phyloP scores from a whole-genome alignment of 2,797 vertebrate genomes.

The Alcedo quadribrachys region DNA sequence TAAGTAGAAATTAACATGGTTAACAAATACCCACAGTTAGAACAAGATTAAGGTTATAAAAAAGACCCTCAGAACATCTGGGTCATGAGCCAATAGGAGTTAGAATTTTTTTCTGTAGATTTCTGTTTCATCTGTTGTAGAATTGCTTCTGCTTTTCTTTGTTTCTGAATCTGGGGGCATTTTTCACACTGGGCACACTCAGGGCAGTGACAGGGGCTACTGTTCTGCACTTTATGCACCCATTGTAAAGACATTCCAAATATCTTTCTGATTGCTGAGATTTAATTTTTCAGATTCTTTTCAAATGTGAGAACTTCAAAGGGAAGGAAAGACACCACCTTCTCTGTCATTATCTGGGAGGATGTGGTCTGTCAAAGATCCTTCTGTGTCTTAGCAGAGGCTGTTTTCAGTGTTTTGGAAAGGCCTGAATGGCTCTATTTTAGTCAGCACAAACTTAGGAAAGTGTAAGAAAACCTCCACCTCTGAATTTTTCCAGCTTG shows the following conservation, averaged over 20 bases:
- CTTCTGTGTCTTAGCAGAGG: background rate
- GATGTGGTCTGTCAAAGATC: background rate
- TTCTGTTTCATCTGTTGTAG: background rate
- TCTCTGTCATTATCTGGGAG: background rate
- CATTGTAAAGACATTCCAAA: background rate
- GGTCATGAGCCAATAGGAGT: background rate
- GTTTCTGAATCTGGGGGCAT: background rate
- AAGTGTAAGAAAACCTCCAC: background rate
- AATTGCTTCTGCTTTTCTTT: background rate
- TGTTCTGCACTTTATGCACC: background rate
- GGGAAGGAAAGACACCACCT: background rate
- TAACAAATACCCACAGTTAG: background rate
- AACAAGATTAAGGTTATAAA: background rate
- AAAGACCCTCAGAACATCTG: background rate
- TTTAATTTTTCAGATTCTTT: conserved; percentile 1
- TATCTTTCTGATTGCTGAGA: background rate
- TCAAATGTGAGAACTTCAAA: background rate
- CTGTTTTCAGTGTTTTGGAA: background rate
- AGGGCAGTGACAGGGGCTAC: background rate
- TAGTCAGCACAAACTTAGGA: background rate
- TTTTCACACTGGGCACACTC: background rate
- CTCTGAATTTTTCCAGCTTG: conserved; percentile 12
- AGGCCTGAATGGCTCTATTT: background rate
- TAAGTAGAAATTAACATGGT: background rate
- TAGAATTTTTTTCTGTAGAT: background rate